Conservation (phyloP, 1,140 invertebrate genomes). For the Plodia interpunctella region DNA sequence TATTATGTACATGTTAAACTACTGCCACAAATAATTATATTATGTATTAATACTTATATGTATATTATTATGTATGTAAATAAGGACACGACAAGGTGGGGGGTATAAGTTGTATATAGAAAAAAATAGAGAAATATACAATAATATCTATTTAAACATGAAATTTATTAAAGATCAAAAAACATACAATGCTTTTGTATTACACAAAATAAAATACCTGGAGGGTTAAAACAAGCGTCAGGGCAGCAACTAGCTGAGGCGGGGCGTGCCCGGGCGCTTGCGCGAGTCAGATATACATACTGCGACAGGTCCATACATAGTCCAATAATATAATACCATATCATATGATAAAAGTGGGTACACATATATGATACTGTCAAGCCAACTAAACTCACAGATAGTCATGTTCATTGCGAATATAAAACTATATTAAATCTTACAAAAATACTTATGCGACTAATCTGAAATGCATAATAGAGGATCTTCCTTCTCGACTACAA, state of each 20-base stretch:
- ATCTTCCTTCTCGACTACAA: conserved; percentile 73
- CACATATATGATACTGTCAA: conserved; percentile 74
- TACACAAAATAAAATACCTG: conserved; percentile 77
- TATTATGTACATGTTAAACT: conserved; percentile 63
- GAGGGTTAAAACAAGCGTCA: conserved; percentile 44
- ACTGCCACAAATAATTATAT: conserved; percentile 73
- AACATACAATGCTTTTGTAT: conserved; percentile 74
- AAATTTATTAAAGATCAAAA: conserved; percentile 77
- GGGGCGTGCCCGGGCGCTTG: conserved; percentile 38
- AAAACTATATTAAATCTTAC: conserved; percentile 75
- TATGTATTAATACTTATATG: conserved; percentile 57
- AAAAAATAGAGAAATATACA: conserved; percentile 75
- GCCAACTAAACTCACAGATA: conserved; percentile 71
- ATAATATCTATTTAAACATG: conserved; percentile 75
- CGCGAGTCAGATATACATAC: conserved; percentile 46
- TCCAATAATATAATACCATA: conserved; percentile 72
- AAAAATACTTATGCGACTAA: conserved; percentile 76
- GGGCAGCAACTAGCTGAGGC: conserved; percentile 34
- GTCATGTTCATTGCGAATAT: conserved; percentile 72
- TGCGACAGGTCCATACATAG: conserved; percentile 68
- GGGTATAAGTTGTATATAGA: conserved; percentile 54
- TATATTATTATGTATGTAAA: conserved; percentile 58
- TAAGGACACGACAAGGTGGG: conserved; percentile 58
- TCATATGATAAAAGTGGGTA: conserved; percentile 64
- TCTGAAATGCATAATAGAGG: conserved; percentile 73